These are phyloP conservation scores for Struthidea cinerea DNA, from an alignment of 2,113 vertebrate genomes.

Conservation along the genomic window DNA sequence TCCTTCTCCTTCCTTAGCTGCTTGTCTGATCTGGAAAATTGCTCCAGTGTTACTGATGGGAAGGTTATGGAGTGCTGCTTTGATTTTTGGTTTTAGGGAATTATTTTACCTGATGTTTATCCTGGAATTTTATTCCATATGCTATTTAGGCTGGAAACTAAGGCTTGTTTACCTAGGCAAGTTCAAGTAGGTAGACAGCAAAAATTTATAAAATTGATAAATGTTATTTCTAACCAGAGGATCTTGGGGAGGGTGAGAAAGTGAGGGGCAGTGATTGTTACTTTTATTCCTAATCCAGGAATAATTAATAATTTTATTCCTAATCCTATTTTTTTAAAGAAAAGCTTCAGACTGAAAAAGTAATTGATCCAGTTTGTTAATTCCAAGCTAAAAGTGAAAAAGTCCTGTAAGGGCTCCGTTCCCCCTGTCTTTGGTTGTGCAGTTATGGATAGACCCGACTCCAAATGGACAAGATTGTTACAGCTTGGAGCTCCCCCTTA, in stretches of 20 bases:
- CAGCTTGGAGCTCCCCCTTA: neutral
- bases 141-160: neutral
- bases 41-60: neutral
- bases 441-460: neutral
- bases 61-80: neutral
- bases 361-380: neutral
- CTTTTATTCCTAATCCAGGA: neutral
- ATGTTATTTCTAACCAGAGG: neutral
- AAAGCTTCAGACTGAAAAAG: neutral
- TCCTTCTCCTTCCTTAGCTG: neutral
- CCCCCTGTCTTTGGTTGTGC: neutral
- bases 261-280: neutral
- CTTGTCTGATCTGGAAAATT: neutral
- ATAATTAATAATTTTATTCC: neutral
- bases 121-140: neutral
- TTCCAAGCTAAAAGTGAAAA: neutral
- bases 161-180: neutral
- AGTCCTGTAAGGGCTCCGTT: fast-evolving
- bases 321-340: neutral
- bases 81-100: neutral
- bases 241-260: neutral
- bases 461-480: neutral
- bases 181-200: neutral
- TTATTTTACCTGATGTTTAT: neutral
- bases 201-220: neutral